A percentile compares a stretch with the other conserved stretches of the same genome.
Conservation (phyloP, 2,113 vertebrate genomes). For the Steatornis caripensis region DNA sequence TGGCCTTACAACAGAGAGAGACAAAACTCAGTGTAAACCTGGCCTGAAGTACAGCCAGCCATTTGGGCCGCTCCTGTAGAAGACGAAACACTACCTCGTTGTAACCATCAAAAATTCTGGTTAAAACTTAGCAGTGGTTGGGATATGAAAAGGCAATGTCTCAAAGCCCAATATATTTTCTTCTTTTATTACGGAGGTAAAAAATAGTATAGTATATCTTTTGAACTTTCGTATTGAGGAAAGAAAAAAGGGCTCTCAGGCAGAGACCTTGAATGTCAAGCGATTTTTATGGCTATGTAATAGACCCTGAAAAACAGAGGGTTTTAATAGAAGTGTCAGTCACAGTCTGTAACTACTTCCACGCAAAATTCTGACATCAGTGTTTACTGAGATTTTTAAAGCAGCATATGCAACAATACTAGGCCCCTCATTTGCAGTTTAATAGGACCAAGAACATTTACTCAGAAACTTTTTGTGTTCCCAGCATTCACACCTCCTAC, state of each 20-base stretch:
- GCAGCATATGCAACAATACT: not conserved
- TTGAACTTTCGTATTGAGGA: not conserved
- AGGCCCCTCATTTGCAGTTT: not conserved
- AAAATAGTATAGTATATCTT: not conserved
- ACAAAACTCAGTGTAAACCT: not conserved
- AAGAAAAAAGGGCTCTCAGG: not conserved
- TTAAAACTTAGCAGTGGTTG: not conserved
- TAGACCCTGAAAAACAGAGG: not conserved
- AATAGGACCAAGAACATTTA: not conserved
- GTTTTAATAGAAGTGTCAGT: not conserved
- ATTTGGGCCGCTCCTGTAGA: not conserved
- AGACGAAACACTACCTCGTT: not conserved
- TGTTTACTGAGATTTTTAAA: not conserved
- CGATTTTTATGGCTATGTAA: conserved; percentile 1
- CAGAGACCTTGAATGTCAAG: not conserved
- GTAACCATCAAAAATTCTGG: not conserved
- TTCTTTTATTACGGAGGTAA: not conserved
- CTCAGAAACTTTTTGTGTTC: not conserved
- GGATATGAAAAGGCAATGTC: not conserved
- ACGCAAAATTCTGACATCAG: not conserved
- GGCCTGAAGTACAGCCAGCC: not conserved
- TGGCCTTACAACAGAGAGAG: not conserved
- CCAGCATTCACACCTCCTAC: not conserved
- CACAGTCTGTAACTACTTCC: not conserved
- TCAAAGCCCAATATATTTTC: not conserved